These are phyloP conservation scores for Chaenodraco wilsoni DNA, from an alignment of 2,797 vertebrate species.

Conservation along the genomic window DNA sequence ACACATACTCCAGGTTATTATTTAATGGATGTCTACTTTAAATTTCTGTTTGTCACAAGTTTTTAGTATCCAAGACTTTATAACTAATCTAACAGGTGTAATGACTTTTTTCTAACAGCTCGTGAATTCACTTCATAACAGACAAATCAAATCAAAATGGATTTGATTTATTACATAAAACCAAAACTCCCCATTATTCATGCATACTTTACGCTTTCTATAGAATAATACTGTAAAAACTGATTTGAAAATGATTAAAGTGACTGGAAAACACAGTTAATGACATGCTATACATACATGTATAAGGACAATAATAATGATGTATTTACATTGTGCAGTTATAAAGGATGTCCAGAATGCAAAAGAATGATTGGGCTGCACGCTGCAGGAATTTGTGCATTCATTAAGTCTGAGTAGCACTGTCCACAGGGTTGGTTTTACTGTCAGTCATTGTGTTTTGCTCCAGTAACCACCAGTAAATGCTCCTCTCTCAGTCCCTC, in stretches of 20 bases:
- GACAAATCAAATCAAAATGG: too few species aligned
- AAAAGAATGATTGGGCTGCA: background rate
- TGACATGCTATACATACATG: constrained; percentile 6
- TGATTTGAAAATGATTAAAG: background rate
- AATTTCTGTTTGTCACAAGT: background rate
- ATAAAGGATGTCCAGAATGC: background rate
- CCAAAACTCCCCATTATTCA: background rate
- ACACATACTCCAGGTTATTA: background rate
- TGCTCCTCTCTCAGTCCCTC: constrained; percentile 30
- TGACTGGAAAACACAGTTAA: constrained; percentile 1
- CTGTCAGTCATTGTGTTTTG: background rate
- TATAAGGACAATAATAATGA: constrained; percentile 19
- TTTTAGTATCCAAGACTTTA: background rate
- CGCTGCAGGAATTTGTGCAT: background rate
- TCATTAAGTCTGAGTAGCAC: background rate
- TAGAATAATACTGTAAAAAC: background rate
- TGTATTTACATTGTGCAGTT: constrained; percentile 41
- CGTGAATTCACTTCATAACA: background rate
- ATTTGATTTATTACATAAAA: background rate
- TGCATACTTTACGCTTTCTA: background rate
- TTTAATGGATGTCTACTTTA: constrained; percentile 11
- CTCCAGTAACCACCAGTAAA: background rate
- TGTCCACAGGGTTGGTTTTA: constrained; percentile 27
- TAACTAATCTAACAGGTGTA: background rate
- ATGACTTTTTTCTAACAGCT: background rate